Conservation (phyloP, 2,113 vertebrate species). For the Takifugu flavidus region DNA sequence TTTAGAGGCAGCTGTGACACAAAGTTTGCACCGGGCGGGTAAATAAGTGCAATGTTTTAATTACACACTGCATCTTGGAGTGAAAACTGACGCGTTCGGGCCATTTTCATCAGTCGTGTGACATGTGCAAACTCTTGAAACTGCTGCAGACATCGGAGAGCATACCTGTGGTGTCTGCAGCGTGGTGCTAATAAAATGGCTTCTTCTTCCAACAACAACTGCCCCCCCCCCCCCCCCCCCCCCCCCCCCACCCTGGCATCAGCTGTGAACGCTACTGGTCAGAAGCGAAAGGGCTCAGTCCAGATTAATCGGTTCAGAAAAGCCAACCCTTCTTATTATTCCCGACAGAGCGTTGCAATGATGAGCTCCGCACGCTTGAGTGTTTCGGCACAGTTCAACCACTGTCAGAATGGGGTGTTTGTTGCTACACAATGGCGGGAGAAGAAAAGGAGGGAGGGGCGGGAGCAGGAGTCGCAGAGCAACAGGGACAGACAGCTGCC, state of each 20-base stretch:
- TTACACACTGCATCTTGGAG: no score
- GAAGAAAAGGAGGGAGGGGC: constrained; percentile 40
- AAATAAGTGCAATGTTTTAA: no score
- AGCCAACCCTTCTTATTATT: constrained; percentile 58
- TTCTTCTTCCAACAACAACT: neutral
- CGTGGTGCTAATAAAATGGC: no score
- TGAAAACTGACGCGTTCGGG: no score
- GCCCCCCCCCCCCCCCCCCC: neutral
- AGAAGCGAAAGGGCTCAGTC: constrained; percentile 52
- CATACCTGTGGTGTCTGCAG: no score
- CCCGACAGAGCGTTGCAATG: constrained; percentile 65
- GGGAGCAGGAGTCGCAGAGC: constrained; percentile 54
- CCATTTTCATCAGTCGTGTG: no score
- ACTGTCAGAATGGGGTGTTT: constrained; percentile 66
- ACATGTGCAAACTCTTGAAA: no score
- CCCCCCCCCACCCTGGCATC: neutral
- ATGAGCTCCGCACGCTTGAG: constrained; percentile 62
- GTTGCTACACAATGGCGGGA: constrained; percentile 65
- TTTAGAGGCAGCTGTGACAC: constrained; percentile 29
- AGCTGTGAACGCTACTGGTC: constrained; percentile 20
- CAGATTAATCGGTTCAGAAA: constrained; percentile 63
- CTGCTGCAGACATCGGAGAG: no score
- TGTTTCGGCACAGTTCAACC: constrained; percentile 66
- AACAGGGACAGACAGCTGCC: constrained; percentile 63
- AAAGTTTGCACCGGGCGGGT: constrained; percentile 11